Evolutionary conservation across 1,140 invertebrate species (phyloP).

Genomic region (Tetraneura akinire): DNA sequence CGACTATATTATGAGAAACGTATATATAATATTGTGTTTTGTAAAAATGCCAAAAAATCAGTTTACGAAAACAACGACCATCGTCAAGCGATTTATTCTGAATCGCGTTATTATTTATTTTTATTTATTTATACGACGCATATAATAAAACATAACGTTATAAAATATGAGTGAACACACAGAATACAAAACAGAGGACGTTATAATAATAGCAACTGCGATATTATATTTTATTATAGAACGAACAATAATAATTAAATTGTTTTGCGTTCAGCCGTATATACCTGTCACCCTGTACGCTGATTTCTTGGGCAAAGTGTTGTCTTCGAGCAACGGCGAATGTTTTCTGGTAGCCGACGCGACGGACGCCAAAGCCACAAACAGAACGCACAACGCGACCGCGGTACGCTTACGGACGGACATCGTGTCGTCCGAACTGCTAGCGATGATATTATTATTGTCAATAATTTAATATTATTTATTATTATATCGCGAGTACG

Average conservation of each 20-base stretch:
- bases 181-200: no score
- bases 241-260: no score
- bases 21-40: no score
- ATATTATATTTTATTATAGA: no score
- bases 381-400: not conserved
- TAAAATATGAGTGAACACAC: no score
- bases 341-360: constrained; percentile 15
- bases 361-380: not conserved
- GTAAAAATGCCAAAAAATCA: constrained; percentile 42
- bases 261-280: no score
- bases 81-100: not conserved
- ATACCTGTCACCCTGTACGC: constrained; percentile 43
- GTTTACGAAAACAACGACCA: constrained; percentile 36
- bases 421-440: no score
- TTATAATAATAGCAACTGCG: no score
- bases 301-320: constrained; percentile 25
- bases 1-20: not conserved
- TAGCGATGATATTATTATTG: no score
- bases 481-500: not conserved
- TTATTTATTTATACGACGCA: no score
- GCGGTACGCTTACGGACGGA: not conserved
- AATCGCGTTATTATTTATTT: no score
- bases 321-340: constrained; percentile 42
- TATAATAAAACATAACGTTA: no score
- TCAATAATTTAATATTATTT: not conserved